Evolutionary conservation across 2,797 vertebrate species (phyloP).

Genomic region (Garrulus glandarius): DNA sequence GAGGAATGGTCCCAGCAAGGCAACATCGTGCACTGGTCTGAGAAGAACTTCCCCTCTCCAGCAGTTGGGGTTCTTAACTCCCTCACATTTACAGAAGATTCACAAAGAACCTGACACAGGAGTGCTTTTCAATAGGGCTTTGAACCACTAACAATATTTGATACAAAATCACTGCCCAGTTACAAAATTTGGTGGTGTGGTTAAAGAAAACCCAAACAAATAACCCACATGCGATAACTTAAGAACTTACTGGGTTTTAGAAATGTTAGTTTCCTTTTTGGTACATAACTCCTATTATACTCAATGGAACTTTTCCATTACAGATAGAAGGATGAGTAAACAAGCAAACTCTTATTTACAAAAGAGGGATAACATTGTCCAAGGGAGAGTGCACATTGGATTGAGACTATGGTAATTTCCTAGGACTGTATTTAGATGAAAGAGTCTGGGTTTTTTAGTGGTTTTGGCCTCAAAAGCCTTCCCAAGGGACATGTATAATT

Average conservation of each 20-base stretch:
- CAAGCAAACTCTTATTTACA: not conserved
- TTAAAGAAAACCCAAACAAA: not conserved
- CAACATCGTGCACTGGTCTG: not conserved
- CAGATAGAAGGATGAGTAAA: not conserved
- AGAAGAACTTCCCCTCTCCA: not conserved
- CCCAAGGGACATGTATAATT: not conserved
- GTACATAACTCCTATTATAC: not conserved
- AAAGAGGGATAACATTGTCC: not conserved
- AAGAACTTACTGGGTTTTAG: not conserved
- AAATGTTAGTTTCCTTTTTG: not conserved
- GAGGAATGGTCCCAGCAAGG: not conserved
- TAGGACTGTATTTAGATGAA: slow-evolving; percentile 16
- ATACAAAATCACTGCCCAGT: not conserved
- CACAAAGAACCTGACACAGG: not conserved
- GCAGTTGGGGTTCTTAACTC: not conserved
- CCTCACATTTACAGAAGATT: not conserved
- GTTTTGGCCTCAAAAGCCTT: slow-evolving; percentile 25
- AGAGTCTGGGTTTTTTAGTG: not conserved
- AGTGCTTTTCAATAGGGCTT: not conserved
- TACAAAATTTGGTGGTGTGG: not conserved
- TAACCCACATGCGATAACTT: not conserved
- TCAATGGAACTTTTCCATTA: not conserved
- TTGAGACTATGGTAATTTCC: not conserved
- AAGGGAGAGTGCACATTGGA: not conserved
- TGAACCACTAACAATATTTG: not conserved